Evolutionary conservation across 2,113 vertebrate genomes (phyloP).

Genomic region (Sarotherodon lohbergeri): DNA sequence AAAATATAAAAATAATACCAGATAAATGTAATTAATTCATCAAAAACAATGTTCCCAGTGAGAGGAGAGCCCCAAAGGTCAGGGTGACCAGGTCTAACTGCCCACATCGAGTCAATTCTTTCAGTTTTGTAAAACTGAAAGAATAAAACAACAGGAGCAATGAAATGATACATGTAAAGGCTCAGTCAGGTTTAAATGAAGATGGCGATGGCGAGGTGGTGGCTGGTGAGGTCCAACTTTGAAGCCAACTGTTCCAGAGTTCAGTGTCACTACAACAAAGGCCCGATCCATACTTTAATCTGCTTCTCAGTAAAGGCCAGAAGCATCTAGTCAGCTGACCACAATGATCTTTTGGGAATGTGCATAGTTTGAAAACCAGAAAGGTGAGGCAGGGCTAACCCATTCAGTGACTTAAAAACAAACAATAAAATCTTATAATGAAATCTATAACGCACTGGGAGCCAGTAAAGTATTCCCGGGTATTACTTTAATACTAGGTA

Average conservation of each 20-base stretch:
- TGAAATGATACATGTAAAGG: rapidly evolving
- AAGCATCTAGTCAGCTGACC: neutral
- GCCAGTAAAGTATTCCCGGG: neutral
- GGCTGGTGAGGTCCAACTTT: neutral
- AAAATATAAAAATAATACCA: rapidly evolving
- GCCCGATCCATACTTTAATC: neutral
- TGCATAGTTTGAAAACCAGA: neutral
- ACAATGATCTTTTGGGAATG: neutral
- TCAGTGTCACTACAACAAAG: neutral
- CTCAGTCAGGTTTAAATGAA: neutral
- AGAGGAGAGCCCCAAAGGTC: neutral
- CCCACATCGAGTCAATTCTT: neutral
- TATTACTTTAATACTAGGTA: neutral
- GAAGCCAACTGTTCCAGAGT: neutral
- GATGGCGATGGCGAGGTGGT: neutral
- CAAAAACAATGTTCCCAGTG: neutral
- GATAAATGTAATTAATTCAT: neutral
- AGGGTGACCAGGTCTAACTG: neutral
- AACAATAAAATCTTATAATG: neutral
- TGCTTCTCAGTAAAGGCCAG: neutral
- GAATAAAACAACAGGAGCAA: neutral
- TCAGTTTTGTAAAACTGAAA: neutral
- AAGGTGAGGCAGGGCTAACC: neutral
- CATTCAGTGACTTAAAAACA: neutral
- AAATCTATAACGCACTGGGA: rapidly evolving